Conservation (phyloP, 2,797 vertebrate species). For the Melanogrammus aeglefinus region DNA sequence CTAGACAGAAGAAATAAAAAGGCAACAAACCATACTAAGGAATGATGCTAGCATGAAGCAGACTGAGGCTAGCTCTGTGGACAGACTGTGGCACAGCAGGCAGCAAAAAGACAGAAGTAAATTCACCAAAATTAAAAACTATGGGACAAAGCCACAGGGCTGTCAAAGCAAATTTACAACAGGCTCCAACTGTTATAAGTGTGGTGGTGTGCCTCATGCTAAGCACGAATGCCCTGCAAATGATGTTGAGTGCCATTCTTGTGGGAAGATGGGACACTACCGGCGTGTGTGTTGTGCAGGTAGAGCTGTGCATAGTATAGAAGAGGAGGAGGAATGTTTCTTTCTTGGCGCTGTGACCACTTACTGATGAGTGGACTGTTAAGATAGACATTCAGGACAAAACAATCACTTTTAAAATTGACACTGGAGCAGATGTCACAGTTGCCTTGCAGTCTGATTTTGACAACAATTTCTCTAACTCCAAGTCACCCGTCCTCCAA, state of each 20-base stretch:
- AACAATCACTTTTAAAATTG: background rate
- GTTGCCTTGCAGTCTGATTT: background rate
- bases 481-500: background rate
- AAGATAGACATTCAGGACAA: background rate
- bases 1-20: background rate
- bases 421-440: background rate
- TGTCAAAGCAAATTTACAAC: background rate
- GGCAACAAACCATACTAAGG: too few species aligned
- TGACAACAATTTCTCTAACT: background rate
- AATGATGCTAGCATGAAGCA: too few species aligned
- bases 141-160: background rate
- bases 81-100: too few species aligned
- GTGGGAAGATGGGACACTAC: background rate
- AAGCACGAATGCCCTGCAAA: slow-evolving; percentile 1
- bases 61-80: too few species aligned
- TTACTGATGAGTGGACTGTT: background rate
- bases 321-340: background rate
- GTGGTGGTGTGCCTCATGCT: background rate
- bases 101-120: background rate
- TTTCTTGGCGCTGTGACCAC: background rate
- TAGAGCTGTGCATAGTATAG: background rate
- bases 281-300: background rate
- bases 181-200: background rate
- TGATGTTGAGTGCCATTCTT: background rate
- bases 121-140: background rate